phyloP scores from a whole-genome alignment of 2,888 invertebrate species.

The Callyntrura guangdongensis region DNA sequence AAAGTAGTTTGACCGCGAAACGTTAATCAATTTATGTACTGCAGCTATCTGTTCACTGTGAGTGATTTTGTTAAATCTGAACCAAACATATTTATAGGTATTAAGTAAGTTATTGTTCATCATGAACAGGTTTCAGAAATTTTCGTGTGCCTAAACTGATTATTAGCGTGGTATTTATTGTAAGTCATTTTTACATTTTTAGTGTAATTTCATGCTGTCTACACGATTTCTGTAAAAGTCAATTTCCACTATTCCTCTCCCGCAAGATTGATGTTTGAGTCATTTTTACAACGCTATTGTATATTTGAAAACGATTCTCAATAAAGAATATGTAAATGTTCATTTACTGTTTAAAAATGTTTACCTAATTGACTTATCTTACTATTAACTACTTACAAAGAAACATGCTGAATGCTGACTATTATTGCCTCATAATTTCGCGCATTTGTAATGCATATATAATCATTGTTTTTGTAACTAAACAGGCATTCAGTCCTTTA shows the following conservation, averaged over 20 bases:
- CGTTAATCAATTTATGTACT: too few species aligned
- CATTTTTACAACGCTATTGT: not conserved
- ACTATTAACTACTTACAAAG: too few species aligned
- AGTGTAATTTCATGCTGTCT: not conserved
- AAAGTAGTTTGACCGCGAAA: too few species aligned
- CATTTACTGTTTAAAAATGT: not conserved
- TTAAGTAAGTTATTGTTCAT: too few species aligned
- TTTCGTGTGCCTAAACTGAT: not conserved
- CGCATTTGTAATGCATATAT: too few species aligned
- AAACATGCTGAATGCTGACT: too few species aligned
- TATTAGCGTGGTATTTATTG: not conserved
- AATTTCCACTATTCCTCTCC: not conserved
- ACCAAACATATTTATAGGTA: too few species aligned
- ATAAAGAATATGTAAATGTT: not conserved
- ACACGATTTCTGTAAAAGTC: not conserved
- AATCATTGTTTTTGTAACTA: too few species aligned
- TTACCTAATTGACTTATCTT: not conserved
- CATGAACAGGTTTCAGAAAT: too few species aligned
- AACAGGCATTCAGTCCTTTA: too few species aligned
- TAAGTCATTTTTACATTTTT: not conserved
- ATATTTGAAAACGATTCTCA: not conserved
- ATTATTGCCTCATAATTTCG: constrained; percentile 1
- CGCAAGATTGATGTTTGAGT: constrained; percentile 25
- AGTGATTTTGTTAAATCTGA: too few species aligned
- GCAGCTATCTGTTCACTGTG: too few species aligned